A percentile compares a stretch with the other conserved stretches of the same genome.
These are phyloP conservation scores for Drosophila meridiana DNA, from an alignment of 2,888 invertebrate species.

Conservation along the genomic window DNA sequence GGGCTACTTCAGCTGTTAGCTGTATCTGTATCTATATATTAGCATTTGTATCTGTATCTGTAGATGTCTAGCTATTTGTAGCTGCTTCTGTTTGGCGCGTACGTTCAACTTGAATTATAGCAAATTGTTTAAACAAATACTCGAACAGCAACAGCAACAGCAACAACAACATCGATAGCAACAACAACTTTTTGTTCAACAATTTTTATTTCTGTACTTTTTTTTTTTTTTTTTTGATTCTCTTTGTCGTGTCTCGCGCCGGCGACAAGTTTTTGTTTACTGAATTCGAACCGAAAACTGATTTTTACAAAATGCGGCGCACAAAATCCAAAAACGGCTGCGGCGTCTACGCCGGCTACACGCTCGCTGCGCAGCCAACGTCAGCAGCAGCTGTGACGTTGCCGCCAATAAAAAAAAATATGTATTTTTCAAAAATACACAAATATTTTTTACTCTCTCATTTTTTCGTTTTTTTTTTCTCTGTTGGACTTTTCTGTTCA, in stretches of 20 bases:
- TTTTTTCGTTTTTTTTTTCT: not conserved
- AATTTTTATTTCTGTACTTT: slow-evolving; percentile 11
- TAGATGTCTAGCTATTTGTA: slow-evolving; percentile 21
- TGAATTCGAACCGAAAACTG: slow-evolving; percentile 79
- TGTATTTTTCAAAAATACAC: slow-evolving; percentile 73
- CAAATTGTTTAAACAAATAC: slow-evolving; percentile 79
- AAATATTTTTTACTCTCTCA: slow-evolving; percentile 11
- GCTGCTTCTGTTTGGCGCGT: slow-evolving; percentile 46
- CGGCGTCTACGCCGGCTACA: slow-evolving; percentile 25
- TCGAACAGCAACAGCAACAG: slow-evolving; percentile 19
- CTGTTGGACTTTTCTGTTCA: slow-evolving; percentile 26
- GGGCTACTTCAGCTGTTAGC: slow-evolving; percentile 31
- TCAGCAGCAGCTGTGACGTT: slow-evolving; percentile 24
- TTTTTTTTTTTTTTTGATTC: slow-evolving; percentile 33
- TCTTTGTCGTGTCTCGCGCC: slow-evolving; percentile 73
- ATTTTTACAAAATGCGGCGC: slow-evolving; percentile 64
- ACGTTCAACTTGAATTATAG: slow-evolving; percentile 68
- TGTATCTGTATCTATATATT: slow-evolving; percentile 17
- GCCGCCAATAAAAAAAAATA: slow-evolving; percentile 51
- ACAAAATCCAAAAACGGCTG: slow-evolving; percentile 67
- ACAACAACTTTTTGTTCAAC: slow-evolving; percentile 19
- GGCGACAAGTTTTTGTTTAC: slow-evolving; percentile 84
- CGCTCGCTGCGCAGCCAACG: slow-evolving; percentile 23
- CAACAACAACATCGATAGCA: slow-evolving; percentile 4
- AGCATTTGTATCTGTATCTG: slow-evolving; percentile 10